These are phyloP conservation scores for Aradus depressus DNA, from an alignment of 2,888 invertebrate species.

Conservation along the genomic window DNA sequence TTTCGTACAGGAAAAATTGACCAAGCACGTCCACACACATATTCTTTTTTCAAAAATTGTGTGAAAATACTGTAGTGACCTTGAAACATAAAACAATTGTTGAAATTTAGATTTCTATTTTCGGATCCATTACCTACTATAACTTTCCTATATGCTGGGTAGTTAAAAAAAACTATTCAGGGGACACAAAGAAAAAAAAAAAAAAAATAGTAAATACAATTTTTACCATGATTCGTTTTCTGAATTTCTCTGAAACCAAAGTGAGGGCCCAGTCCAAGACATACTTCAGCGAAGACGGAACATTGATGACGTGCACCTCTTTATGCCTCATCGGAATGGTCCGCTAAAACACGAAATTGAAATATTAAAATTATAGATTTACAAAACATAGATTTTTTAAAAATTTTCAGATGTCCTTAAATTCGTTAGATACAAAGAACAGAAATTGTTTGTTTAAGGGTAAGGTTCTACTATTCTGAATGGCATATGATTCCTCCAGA, in stretches of 20 bases:
- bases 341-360: constrained; percentile 50
- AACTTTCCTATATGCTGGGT: neutral
- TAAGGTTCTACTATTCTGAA: too few species aligned
- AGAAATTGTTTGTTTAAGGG: neutral
- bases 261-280: constrained; percentile 73
- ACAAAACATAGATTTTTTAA: neutral
- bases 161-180: constrained; percentile 1
- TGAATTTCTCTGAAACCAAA: constrained; percentile 72
- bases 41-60: too few species aligned
- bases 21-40: too few species aligned
- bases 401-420: neutral
- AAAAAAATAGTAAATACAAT: too few species aligned
- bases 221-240: constrained; percentile 65
- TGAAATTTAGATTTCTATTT: too few species aligned
- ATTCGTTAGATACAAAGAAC: neutral
- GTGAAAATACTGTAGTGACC: too few species aligned
- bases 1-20: too few species aligned
- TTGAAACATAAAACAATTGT: too few species aligned
- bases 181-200: too few species aligned
- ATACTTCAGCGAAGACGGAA: constrained; percentile 67
- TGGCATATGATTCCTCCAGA: too few species aligned
- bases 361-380: neutral
- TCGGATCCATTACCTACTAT: too few species aligned
- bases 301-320: constrained; percentile 74
- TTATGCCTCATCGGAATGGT: constrained; percentile 87